These are phyloP conservation scores for Sciurus carolinensis DNA, from an alignment of 2,797 vertebrate genomes.

Conservation along the genomic window DNA sequence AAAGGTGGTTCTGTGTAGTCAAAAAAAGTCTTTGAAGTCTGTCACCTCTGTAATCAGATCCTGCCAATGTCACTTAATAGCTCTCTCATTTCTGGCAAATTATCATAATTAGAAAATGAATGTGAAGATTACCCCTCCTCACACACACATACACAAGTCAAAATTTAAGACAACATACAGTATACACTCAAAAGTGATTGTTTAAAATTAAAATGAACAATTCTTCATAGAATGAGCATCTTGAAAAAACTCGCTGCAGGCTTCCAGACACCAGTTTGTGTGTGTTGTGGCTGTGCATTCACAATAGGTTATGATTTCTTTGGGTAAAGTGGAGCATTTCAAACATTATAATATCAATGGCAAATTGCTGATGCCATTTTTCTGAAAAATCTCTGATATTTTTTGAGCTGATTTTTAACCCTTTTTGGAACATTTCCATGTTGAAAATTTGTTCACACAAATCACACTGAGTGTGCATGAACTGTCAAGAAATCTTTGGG, in stretches of 20 bases:
- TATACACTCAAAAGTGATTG: not conserved
- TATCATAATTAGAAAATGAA: not conserved
- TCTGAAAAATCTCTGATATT: not conserved
- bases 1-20: not conserved
- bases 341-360: not conserved
- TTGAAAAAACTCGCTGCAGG: not conserved
- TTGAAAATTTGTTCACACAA: not conserved
- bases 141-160: not conserved
- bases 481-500: not conserved
- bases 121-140: not conserved
- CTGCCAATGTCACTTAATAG: not conserved
- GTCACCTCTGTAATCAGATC: not conserved
- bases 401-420: not conserved
- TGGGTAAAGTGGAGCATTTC: not conserved
- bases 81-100: not conserved
- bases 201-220: conserved; percentile 4
- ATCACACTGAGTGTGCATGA: not conserved
- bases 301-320: not conserved
- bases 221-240: not conserved
- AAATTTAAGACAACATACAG: not conserved
- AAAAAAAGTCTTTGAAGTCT: not conserved
- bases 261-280: not conserved
- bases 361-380: not conserved
- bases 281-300: not conserved
- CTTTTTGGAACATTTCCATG: not conserved